These are phyloP conservation scores for Epinephelus cyanopodus DNA, from an alignment of 2,113 vertebrate genomes.

Conservation along the genomic window DNA sequence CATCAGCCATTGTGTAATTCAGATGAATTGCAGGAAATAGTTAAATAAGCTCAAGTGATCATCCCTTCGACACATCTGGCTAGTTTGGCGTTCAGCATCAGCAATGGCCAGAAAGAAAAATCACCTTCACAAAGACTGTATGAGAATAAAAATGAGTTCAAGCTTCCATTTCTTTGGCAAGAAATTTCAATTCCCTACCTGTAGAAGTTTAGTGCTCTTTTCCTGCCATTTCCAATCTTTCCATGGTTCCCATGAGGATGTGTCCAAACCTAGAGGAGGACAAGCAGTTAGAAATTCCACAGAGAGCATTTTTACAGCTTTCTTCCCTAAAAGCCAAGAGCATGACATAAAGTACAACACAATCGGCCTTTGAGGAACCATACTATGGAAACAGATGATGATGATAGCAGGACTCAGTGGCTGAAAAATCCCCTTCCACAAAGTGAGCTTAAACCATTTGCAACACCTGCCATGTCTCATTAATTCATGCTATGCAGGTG, in stretches of 20 bases:
- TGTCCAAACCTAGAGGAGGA: constrained; percentile 50
- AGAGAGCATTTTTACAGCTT: constrained; percentile 5
- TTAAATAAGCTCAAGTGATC: neutral
- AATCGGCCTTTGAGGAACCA: constrained; percentile 6
- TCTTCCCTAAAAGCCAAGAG: constrained; percentile 20
- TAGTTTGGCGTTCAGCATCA: constrained; percentile 24
- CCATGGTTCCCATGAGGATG: constrained; percentile 37
- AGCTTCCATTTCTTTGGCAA: neutral
- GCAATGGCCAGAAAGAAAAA: neutral
- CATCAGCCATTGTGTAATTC: constrained; percentile 45
- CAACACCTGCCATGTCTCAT: constrained; percentile 29
- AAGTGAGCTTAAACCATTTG: constrained; percentile 24
- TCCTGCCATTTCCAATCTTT: constrained; percentile 38
- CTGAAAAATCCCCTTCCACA: constrained; percentile 6
- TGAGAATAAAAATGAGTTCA: neutral
- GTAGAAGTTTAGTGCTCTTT: constrained; percentile 29
- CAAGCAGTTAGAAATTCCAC: constrained; percentile 17
- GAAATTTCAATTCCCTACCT: constrained; percentile 42
- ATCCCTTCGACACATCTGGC: neutral
- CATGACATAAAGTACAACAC: constrained; percentile 6
- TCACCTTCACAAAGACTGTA: neutral
- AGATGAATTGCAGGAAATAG: constrained; percentile 44
- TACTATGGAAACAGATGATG: constrained; percentile 21
- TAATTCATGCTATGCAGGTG: constrained; percentile 39
- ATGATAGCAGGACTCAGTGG: constrained; percentile 5